Evolutionary conservation across 2,797 vertebrate genomes (phyloP).

Genomic region (Gouania willdenowi): DNA sequence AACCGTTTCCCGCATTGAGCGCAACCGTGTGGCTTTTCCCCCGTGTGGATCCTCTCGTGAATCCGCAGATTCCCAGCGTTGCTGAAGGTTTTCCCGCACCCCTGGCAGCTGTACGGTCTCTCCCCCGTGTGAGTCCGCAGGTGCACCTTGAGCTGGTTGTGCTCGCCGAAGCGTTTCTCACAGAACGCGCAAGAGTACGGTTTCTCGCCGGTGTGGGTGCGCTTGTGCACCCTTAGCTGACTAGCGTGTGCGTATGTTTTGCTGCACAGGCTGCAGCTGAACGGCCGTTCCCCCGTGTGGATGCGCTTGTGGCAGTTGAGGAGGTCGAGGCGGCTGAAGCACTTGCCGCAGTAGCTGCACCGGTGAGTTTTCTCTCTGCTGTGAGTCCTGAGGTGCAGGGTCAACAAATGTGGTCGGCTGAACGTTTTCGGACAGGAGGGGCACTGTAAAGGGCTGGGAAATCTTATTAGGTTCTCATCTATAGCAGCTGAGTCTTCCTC

Average conservation of each 20-base stretch:
- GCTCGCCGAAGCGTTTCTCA: slow-evolving; percentile 70
- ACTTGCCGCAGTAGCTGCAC: slow-evolving; percentile 76
- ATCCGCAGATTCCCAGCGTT: slow-evolving; percentile 70
- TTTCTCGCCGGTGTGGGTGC: slow-evolving; percentile 81
- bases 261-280: slow-evolving; percentile 72
- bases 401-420: slow-evolving; percentile 47
- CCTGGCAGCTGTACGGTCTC: slow-evolving; percentile 68
- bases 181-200: slow-evolving; percentile 74
- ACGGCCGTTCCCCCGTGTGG: slow-evolving; percentile 81
- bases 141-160: slow-evolving; percentile 77
- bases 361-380: slow-evolving; percentile 66
- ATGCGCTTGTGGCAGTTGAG: slow-evolving; percentile 77
- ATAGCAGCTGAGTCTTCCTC: not conserved
- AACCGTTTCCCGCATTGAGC: slow-evolving; percentile 74
- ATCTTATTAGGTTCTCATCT: slow-evolving; percentile 19
- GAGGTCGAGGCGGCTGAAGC: slow-evolving; percentile 72
- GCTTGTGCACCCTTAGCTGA: slow-evolving; percentile 76
- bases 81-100: slow-evolving; percentile 71
- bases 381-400: slow-evolving; percentile 65
- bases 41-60: slow-evolving; percentile 74
- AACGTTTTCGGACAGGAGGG: slow-evolving; percentile 63
- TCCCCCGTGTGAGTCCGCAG: slow-evolving; percentile 75
- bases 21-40: slow-evolving; percentile 74
- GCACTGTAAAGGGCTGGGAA: slow-evolving; percentile 39
- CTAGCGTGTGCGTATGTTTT: slow-evolving; percentile 72